Evolutionary conservation across 2,888 invertebrate species (phyloP), one percentile per base, ranked within the genome.

Genomic region (Spilarctia lutea): DNA sequence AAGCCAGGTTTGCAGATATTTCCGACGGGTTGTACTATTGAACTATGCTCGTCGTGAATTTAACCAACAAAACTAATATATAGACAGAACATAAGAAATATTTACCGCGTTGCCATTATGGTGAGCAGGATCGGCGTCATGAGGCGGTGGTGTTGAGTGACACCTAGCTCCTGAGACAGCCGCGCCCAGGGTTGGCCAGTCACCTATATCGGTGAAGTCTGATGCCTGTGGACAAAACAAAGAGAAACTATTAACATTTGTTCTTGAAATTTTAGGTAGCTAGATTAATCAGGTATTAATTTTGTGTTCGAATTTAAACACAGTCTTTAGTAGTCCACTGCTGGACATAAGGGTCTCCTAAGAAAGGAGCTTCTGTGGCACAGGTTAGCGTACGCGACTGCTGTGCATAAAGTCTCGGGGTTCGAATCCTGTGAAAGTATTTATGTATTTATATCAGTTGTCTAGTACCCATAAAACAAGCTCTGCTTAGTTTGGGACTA

Each of bases 131-230:
- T 94, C 94, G 0, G 87, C 88, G 56, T 94, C 94, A 56, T 94
- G 93, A 0, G 93, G 94, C 0, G 95, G 95, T 20, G 95, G 94
- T 27, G 96, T 93, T 33, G 95, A 94, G 84, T 95, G 94, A 75
- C 94, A 93, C 72, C 94, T 83, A 7, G 91, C 91, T 20, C 92
- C 92, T 2, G 94, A 93, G 35, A 91, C 94, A 33, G 94, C 94
- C 4, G 95, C 94, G 74, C 98, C 98, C 83, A 99, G 96, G 84
- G 98, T 97, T 86, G 99, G 99, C 99, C 99, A 99, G 94, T 99
- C 99, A 84, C 98, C 97, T 87, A 98, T 98, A 95, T 98, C 98
- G 83, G 97, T 97, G 94, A 99, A 98, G 93, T 98, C 98, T 91
- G 98, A 98, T 81, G 98, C 98, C 98, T 98, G 96, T 11, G 77